A percentile compares a stretch with the other conserved stretches of the same genome.
phyloP scores from a whole-genome alignment of 2,888 invertebrate genomes.

The Rhagium mordax region DNA sequence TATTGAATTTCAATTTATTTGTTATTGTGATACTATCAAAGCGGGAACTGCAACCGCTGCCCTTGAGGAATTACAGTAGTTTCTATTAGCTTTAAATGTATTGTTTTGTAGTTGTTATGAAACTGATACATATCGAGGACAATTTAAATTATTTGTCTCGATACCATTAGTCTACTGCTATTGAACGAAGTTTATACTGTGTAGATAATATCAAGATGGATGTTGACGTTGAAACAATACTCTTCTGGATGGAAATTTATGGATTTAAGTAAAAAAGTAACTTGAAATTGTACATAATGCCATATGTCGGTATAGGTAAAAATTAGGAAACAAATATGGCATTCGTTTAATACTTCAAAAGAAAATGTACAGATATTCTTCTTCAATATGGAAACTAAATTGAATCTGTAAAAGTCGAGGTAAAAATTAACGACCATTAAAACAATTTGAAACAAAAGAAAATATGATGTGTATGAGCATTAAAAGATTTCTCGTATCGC shows the following conservation, averaged over 20 bases:
- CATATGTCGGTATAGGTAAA: no score
- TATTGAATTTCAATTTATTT: conserved; percentile 41
- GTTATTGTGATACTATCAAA: conserved; percentile 39
- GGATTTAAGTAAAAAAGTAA: neutral
- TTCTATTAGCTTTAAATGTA: conserved; percentile 30
- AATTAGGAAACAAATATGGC: no score
- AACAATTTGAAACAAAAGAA: no score
- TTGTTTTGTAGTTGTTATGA: conserved; percentile 33
- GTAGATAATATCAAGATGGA: conserved; percentile 30
- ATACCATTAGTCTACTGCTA: conserved; percentile 10
- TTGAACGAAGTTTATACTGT: conserved; percentile 23
- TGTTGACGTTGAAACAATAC: conserved; percentile 30
- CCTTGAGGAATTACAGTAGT: conserved; percentile 42
- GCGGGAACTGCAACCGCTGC: conserved; percentile 35
- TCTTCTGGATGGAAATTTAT: conserved; percentile 14
- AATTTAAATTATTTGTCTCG: conserved; percentile 13
- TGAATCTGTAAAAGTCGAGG: no score
- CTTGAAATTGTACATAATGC: no score
- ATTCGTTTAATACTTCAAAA: no score
- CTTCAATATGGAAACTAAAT: no score
- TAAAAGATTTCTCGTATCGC: no score
- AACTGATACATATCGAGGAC: conserved; percentile 21
- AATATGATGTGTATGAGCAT: no score
- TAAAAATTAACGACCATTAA: no score
- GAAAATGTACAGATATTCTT: no score